Evolutionary conservation across 2,797 vertebrate genomes (phyloP), one percentile per base, ranked within the genome.

Genomic region (Trachops cirrhosus): DNA sequence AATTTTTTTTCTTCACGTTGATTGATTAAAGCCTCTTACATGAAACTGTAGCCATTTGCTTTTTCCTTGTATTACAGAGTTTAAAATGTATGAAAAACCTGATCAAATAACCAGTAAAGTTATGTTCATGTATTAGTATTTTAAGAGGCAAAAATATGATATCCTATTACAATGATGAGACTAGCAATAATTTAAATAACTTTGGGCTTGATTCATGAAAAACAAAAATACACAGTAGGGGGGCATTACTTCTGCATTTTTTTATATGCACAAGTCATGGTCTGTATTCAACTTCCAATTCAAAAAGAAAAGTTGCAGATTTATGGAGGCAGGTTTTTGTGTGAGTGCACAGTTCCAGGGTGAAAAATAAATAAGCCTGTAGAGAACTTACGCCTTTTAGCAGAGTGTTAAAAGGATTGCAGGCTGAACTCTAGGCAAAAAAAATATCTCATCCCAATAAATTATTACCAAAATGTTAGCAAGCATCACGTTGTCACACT

Each of bases 161-260:
- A 96, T 97, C 97, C 85, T 98, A 91, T 97, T 98, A 97, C 57
- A 54, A 84, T 97, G 96, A 98, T 97, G 97, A 98, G 93, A 96
- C 95, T 94, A 97, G 96, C 98, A 98, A 97, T 98, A 97, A 97
- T 98, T 98, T 98, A 97, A 98, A 97, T 98, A 98, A 96, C 92
- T 97, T 97, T 92, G 87, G 93, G 94, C 22, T 87, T 96, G 94
- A 97, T 97, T 98, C 74, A 95, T 94, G 87, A 97, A 97, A 98
- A 98, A 97, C 88, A 97, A 98, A 96, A 97, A 95, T 86, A 96
- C 91, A 26, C 96, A 86, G 91, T 62, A 96, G 97, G 95, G 86
- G 93, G 48, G 82, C 82, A 94, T 98, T 98, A 97, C 96, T 97
- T 97, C 97, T 97, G 92, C 93, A 97, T 97, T 97, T 98, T 98